Conservation (phyloP, 2,113 vertebrate genomes). For the Leuciscus idus region DNA sequence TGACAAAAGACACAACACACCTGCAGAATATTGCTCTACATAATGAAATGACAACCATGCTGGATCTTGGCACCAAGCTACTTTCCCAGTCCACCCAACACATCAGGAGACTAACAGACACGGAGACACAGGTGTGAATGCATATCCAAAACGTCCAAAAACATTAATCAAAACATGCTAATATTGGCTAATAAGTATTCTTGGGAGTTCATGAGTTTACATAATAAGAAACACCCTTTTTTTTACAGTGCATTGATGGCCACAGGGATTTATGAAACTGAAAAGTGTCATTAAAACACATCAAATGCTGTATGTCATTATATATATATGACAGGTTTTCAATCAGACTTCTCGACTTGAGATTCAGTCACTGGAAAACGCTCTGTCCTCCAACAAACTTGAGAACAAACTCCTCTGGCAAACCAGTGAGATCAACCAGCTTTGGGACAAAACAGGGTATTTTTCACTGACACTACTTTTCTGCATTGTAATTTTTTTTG, state of each 20-base stretch:
- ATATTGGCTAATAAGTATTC: background rate
- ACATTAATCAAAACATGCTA: background rate
- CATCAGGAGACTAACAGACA: slow-evolving; percentile 84
- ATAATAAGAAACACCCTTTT: background rate
- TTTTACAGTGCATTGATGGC: background rate
- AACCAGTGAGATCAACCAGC: slow-evolving; percentile 83
- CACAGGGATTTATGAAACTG: background rate
- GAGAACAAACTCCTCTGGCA: slow-evolving; percentile 86
- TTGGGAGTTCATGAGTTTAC: background rate
- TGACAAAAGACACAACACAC: slow-evolving; percentile 84
- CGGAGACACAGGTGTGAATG: slow-evolving; percentile 83
- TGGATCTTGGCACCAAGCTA: slow-evolving; percentile 85
- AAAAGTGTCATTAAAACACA: background rate
- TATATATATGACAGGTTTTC: slow-evolving; percentile 73
- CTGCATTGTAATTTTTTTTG: background rate
- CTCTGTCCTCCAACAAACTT: slow-evolving; percentile 83
- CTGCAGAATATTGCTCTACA: slow-evolving; percentile 83
- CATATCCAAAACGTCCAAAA: background rate
- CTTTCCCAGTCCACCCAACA: slow-evolving; percentile 85
- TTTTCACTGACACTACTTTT: background rate
- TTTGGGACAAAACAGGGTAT: slow-evolving; percentile 85
- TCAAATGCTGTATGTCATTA: background rate
- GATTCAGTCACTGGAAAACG: slow-evolving; percentile 86
- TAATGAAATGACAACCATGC: slow-evolving; percentile 85
- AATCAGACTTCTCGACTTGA: slow-evolving; percentile 87